These are phyloP conservation scores for Misgurnus mizolepis DNA, from an alignment of 2,113 vertebrate species.

Conservation along the genomic window DNA sequence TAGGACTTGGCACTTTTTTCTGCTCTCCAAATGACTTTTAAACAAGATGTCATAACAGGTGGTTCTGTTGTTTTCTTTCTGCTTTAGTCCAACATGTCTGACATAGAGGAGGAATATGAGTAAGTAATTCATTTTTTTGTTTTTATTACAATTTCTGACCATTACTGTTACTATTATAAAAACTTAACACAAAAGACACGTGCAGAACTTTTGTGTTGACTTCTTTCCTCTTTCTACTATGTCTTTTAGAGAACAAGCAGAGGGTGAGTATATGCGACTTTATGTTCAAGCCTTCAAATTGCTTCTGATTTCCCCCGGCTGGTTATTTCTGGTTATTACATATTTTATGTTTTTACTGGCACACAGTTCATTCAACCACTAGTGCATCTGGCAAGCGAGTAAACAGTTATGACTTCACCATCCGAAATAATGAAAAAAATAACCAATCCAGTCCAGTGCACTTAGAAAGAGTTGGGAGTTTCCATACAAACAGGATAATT, in stretches of 20 bases:
- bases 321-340: too few relatives aligned
- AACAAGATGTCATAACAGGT: not conserved
- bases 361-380: too few relatives aligned
- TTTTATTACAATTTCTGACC: not conserved
- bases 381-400: too few relatives aligned
- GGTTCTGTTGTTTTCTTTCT: not conserved
- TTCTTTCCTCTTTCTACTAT: not conserved
- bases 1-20: not conserved
- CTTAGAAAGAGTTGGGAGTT: too few relatives aligned
- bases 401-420: too few relatives aligned
- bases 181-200: too few relatives aligned
- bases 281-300: not conserved
- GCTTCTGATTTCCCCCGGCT: not conserved
- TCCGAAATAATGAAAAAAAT: too few relatives aligned
- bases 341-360: too few relatives aligned
- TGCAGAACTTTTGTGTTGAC: not conserved
- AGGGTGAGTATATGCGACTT: constrained; percentile 51
- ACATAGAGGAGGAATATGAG: constrained; percentile 78
- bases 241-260: constrained; percentile 67
- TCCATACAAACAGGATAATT: too few relatives aligned
- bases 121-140: constrained; percentile 60
- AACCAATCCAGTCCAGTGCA: too few relatives aligned
- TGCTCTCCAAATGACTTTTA: not conserved
- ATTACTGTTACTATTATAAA: too few relatives aligned
- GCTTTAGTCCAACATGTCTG: constrained; percentile 72